These are phyloP conservation scores for Papilio machaon DNA, from an alignment of 1,140 invertebrate genomes.

Conservation along the genomic window DNA sequence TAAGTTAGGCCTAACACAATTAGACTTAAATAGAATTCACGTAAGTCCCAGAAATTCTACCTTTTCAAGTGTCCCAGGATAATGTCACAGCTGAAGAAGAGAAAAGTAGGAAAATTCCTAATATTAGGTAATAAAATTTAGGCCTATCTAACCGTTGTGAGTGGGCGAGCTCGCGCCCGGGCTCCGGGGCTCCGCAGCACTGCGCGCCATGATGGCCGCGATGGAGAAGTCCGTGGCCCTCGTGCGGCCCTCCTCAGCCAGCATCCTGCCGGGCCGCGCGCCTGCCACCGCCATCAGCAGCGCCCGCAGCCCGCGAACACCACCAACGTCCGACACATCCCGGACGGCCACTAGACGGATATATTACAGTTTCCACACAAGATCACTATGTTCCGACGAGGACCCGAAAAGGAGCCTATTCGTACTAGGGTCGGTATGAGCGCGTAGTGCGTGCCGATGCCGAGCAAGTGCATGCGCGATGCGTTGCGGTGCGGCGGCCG, in stretches of 20 bases:
- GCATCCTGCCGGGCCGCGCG: conserved; percentile 79
- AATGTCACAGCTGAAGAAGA: neutral
- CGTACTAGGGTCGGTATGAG: conserved; percentile 22
- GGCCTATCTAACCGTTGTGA: conserved; percentile 72
- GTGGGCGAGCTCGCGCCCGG: conserved; percentile 68
- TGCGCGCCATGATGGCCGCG: conserved; percentile 94
- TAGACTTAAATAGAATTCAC: neutral
- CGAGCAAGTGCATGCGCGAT: conserved; percentile 58
- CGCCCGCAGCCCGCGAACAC: conserved; percentile 54
- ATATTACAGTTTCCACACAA: conserved; percentile 35
- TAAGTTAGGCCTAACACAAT: neutral
- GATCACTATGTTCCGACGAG: conserved; percentile 4
- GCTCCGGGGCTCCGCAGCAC: conserved; percentile 83
- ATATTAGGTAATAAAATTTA: conserved; percentile 44
- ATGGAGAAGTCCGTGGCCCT: conserved; percentile 95
- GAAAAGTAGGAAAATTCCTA: neutral
- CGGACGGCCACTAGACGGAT: conserved; percentile 41
- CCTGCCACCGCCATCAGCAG: conserved; percentile 77
- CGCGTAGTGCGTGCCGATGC: conserved; percentile 37
- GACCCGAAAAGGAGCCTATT: conserved; percentile 35
- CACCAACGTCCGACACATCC: conserved; percentile 64
- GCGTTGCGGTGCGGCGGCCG: conserved; percentile 67
- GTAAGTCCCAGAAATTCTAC: neutral
- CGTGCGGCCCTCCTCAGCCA: conserved; percentile 82
- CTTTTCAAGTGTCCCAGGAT: neutral